Base-by-base conservation (phyloP, 2,888 invertebrate species). In the Syritta pipiens region DNA sequence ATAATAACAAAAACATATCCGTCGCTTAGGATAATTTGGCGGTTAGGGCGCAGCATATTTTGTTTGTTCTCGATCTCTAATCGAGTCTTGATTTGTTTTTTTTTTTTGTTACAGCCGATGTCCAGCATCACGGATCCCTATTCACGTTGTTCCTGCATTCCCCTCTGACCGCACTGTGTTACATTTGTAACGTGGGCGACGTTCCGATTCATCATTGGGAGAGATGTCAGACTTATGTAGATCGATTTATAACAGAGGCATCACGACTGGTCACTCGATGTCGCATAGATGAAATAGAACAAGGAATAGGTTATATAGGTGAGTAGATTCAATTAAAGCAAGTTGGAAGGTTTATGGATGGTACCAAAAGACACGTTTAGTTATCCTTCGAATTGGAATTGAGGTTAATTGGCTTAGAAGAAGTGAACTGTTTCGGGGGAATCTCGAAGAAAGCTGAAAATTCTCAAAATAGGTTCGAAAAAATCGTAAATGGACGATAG, bases 121-220 rank as follows among this genome's bases (percentile, higher is more conserved):
- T 94, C 84, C 94, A 94, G 85, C 93, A 93, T 91, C 94, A 96
- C 85, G 98, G 98, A 76, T 97, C 95, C 85, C 90, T 98, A 83
- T 97, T 98, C 90, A 98, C 98, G 20, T 91, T 98, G 87, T 98
- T 98, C 91, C 93, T 98, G 84, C 97, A 98, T 90, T 95, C 96
- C 85, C 98, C 98, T 42, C 91, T 98, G 86, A 95, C 96, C 85
- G 97, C 96, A 81, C 93, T 98, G 87, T 97, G 97, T 90, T 94
- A 95, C 89, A 93, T 96, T 86, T 96, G 97, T 88, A 96, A 96
- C 88, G 93, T 98, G 81, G 93, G 93, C 83, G 95, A 93, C 85
- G 93, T 97, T 83, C 93, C 95, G 42, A 92, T 96, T 83, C 93
- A 94, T 83, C 92, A 95, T 85, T 98, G 97, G 97, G 96, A 97